phyloP scores from a whole-genome alignment of 2,888 invertebrate genomes.

The Leptopilina myrica region DNA sequence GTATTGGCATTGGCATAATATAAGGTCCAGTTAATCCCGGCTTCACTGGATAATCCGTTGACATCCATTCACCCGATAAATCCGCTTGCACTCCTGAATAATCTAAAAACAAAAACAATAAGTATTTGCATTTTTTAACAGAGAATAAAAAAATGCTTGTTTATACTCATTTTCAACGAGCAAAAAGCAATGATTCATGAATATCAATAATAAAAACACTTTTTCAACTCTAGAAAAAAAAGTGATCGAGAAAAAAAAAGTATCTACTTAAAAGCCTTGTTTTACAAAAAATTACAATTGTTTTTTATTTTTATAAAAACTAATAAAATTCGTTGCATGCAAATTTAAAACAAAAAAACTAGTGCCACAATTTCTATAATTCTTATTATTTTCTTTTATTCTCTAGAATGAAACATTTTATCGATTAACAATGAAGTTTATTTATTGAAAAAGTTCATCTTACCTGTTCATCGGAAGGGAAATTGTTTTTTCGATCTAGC shows the following conservation, averaged over 20 bases:
- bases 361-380: neutral
- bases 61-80: slow-evolving; percentile 68
- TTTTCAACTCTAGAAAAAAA: neutral
- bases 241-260: neutral
- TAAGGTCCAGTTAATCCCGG: slow-evolving; percentile 71
- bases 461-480: slow-evolving; percentile 8
- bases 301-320: no score
- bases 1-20: slow-evolving; percentile 80
- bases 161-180: neutral
- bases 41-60: slow-evolving; percentile 69
- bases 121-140: slow-evolving; percentile 13
- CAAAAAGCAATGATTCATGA: neutral
- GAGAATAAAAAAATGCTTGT: neutral
- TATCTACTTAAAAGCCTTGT: no score
- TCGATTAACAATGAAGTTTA: neutral
- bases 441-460: slow-evolving; percentile 4
- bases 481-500: slow-evolving; percentile 16
- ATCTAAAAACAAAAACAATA: slow-evolving; percentile 68
- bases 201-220: neutral
- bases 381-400: neutral
- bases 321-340: neutral
- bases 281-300: no score
- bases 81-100: slow-evolving; percentile 70
- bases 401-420: neutral
- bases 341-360: neutral